Percentiles rank a stretch among this genome's conserved stretches.
Evolutionary conservation across 2,113 vertebrate genomes (phyloP).

Genomic region (Labeo catla): DNA sequence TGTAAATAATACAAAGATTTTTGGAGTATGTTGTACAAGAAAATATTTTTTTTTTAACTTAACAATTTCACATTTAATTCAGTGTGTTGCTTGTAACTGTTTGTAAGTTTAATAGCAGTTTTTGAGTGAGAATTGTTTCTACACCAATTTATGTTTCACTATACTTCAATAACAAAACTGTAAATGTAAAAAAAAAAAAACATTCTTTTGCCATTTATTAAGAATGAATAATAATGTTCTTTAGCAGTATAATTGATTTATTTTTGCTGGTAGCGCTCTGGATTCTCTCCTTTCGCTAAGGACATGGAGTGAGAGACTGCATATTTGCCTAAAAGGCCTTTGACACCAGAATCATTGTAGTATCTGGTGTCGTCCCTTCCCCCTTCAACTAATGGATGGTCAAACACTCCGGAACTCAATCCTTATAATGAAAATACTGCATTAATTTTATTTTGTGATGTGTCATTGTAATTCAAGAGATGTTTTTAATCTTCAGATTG

Average conservation of each 20-base stretch:
- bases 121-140: not conserved
- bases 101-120: no score
- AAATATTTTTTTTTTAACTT: no score
- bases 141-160: not conserved
- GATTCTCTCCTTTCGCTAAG: not conserved
- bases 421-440: constrained; percentile 80
- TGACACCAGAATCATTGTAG: constrained; percentile 75
- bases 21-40: no score
- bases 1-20: no score
- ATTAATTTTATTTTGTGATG: constrained; percentile 84
- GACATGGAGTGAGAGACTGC: constrained; percentile 70
- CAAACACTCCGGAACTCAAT: constrained; percentile 77
- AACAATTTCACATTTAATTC: no score
- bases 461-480: constrained; percentile 84
- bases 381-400: constrained; percentile 79
- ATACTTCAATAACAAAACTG: not conserved
- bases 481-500: constrained; percentile 84
- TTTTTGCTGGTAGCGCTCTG: not conserved
- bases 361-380: constrained; percentile 65
- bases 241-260: not conserved
- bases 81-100: no score
- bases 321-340: constrained; percentile 80
- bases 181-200: not conserved
- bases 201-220: not conserved
- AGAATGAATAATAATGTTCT: not conserved